Evolutionary conservation across 53 echinoderm and acorn worm species (phyloP), one percentile per base, ranked within the genome.

Genomic region (Luidia sarsii): DNA sequence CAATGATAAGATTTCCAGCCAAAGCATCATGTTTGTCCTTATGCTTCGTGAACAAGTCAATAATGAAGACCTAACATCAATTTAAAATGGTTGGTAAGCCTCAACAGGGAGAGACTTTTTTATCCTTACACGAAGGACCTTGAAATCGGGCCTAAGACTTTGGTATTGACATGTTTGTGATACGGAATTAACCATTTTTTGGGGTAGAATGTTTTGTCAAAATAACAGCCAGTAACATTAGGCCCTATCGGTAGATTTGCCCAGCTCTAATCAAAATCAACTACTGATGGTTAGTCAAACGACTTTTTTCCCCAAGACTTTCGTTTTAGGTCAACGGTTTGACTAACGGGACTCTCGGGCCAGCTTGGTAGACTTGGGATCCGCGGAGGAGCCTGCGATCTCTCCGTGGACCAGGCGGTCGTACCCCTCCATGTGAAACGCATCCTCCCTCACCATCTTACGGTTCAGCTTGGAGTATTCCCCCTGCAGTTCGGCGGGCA

Each of bases 401-500:
- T 46, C 50, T 4, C 9, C 27, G 68, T 16, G 1, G 22, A 43
- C 39, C 16, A 72, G 53, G 35, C 38, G 56, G 22, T 72, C 56
- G 56, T 72, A 72, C 13, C 56, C 55, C 18, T 72, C n/a, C n/a
- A n/a, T n/a, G n/a, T n/a, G n/a, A n/a, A n/a, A n/a, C n/a, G 18
- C 55, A 19, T 72, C 56, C 33, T 39, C 56, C 55, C 13, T 60
- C 23, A 1, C 31, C 0, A 9, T 7, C 25, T 61, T 77, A 20
- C 77, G 77, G 16, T 77, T 46, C 7, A 77, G 48, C 43, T 77
- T 77, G 19, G 77, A 77, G 77, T 77, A 77, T 28, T 48, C 31
- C 0, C 77, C 77, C 3, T 9, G 9, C 2, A 25, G 15, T 15
- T 77, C 77, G 7, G 77, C 77, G 2, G 36, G 18, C 6, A 57